phyloP scores from a whole-genome alignment of 92 coral and sea anemone genomes.

The Epizoanthus illoricatus region DNA sequence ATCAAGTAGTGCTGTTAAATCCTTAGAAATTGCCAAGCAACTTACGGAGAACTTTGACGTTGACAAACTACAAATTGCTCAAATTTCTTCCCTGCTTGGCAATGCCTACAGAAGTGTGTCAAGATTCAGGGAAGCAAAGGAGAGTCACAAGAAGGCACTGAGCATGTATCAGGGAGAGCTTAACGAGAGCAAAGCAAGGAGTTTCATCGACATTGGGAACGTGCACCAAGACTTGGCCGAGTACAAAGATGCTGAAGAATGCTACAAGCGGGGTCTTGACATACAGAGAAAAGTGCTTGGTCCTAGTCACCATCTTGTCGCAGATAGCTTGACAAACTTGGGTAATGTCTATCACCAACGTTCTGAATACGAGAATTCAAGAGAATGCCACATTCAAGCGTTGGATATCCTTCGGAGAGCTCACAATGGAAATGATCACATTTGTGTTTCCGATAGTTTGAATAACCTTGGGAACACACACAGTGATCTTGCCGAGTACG shows the following conservation, averaged over 20 bases:
- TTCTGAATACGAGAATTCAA: conserved; percentile 25
- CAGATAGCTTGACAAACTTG: conserved; percentile 43
- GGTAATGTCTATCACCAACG: conserved; percentile 25
- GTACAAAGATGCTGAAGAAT: conserved; percentile 13
- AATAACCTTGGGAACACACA: conserved; percentile 33
- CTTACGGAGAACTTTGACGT: not conserved
- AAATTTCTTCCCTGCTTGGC: conserved; percentile 27
- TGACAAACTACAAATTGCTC: conserved; percentile 14
- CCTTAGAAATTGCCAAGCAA: conserved; percentile 24
- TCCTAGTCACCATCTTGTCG: conserved; percentile 29
- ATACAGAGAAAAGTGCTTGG: conserved; percentile 7
- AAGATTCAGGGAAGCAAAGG: conserved; percentile 27
- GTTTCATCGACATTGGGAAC: conserved; percentile 27
- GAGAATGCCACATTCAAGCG: conserved; percentile 30
- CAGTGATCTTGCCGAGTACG: conserved; percentile 24
- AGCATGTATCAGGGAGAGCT: not conserved
- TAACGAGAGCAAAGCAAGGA: not conserved
- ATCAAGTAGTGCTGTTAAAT: conserved; percentile 16
- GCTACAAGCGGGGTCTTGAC: conserved; percentile 17
- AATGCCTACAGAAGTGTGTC: conserved; percentile 18
- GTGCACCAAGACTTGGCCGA: conserved; percentile 23
- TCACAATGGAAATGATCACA: not conserved
- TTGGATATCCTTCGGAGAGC: conserved; percentile 14
- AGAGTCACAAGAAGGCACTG: not conserved
- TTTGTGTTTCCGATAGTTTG: conserved; percentile 18